These are phyloP conservation scores for Celastrina argiolus DNA, from an alignment of 2,888 invertebrate genomes.

Conservation along the genomic window DNA sequence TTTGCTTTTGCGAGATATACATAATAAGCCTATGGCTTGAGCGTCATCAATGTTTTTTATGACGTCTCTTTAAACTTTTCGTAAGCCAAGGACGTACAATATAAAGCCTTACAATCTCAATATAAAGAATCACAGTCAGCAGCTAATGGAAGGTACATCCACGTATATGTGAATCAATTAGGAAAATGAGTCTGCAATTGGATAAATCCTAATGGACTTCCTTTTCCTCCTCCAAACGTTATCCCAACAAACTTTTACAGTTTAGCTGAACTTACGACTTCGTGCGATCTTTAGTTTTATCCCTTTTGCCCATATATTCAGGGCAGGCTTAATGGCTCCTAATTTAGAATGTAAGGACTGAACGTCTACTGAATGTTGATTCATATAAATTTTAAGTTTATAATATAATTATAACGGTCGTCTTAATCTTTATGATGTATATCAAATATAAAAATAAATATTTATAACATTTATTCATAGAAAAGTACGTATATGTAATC, in stretches of 20 bases:
- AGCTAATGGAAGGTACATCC: neutral
- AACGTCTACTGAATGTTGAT: too few relatives aligned
- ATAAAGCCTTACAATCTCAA: neutral
- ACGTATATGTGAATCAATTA: neutral
- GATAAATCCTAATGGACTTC: constrained; percentile 2
- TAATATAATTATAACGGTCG: too few relatives aligned
- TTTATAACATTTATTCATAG: too few relatives aligned
- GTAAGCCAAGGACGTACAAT: too few relatives aligned
- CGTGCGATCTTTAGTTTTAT: neutral
- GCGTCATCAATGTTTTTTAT: too few relatives aligned
- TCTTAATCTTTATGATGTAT: too few relatives aligned
- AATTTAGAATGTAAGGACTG: neutral
- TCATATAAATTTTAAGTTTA: too few relatives aligned
- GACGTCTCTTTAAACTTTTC: too few relatives aligned
- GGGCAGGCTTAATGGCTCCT: neutral
- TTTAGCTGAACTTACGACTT: neutral
- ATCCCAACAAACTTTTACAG: neutral
- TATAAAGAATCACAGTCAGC: neutral
- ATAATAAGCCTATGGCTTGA: too few relatives aligned
- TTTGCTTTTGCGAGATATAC: too few relatives aligned
- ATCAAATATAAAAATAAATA: too few relatives aligned
- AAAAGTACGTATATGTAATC: too few relatives aligned
- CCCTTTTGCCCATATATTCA: neutral
- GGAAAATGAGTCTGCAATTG: constrained; percentile 2
- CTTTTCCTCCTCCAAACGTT: neutral